Evolutionary conservation across 2,797 vertebrate species (phyloP).

Genomic region (Agapornis canus): DNA sequence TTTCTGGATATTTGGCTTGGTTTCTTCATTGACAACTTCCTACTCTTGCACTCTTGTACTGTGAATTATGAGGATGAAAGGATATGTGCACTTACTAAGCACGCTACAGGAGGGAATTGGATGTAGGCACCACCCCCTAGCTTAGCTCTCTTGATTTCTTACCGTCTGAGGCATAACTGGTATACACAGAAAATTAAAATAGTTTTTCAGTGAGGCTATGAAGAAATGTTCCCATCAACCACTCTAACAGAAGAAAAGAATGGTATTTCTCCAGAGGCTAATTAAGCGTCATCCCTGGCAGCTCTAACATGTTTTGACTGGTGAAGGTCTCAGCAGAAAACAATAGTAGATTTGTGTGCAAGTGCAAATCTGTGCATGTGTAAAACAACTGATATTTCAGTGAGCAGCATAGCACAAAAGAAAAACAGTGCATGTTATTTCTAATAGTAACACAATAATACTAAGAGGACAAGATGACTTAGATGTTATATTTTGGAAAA

Average conservation of each 20-base stretch:
- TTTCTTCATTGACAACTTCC: not conserved
- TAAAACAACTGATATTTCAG: not conserved
- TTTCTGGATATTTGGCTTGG: not conserved
- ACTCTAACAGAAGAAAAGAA: not conserved
- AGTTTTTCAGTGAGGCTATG: not conserved
- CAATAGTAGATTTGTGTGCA: not conserved
- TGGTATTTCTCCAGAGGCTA: not conserved
- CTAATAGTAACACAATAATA: not conserved
- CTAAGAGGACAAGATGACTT: not conserved
- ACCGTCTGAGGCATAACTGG: not conserved
- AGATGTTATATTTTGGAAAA: not conserved
- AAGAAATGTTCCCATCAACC: not conserved
- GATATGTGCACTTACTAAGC: not conserved
- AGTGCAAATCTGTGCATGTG: fast-evolving
- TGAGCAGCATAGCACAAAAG: not conserved
- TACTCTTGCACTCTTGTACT: not conserved
- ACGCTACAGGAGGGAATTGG: not conserved
- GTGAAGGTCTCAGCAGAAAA: not conserved
- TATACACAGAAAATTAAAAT: not conserved
- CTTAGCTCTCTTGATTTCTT: not conserved
- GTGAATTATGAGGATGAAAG: not conserved
- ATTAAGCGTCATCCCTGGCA: not conserved
- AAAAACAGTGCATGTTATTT: not conserved
- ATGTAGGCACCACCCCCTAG: not conserved
- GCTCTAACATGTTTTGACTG: not conserved